These are phyloP conservation scores for Enteromius trimaculatus DNA, from an alignment of 2,797 vertebrate species.

Conservation along the genomic window DNA sequence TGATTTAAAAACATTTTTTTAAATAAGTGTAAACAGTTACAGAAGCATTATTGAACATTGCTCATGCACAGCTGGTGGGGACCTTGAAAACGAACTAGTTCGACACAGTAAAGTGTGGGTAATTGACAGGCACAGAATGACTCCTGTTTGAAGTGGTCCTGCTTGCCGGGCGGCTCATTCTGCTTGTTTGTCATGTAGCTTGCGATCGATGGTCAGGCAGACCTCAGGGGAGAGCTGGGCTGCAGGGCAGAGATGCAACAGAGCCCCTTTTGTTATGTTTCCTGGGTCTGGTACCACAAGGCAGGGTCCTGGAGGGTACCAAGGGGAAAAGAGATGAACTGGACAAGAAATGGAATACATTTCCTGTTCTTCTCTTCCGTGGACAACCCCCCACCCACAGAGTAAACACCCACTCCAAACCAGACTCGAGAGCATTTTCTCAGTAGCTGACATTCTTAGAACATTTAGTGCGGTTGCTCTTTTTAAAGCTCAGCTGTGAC, in stretches of 20 bases:
- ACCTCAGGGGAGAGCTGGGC: slow-evolving; percentile 65
- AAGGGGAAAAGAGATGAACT: slow-evolving; percentile 62
- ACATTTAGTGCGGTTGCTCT: not conserved
- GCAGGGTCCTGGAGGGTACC: slow-evolving; percentile 60
- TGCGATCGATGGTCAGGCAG: slow-evolving; percentile 73
- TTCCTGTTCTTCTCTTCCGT: slow-evolving; percentile 53
- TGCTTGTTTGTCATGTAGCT: slow-evolving; percentile 71
- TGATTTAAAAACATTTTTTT: not conserved
- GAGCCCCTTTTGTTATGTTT: slow-evolving; percentile 71
- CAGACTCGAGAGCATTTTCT: slow-evolving; percentile 13
- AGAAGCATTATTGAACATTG: slow-evolving; percentile 47
- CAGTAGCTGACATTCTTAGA: not conserved
- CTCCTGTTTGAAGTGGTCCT: slow-evolving; percentile 65
- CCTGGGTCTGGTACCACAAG: slow-evolving; percentile 67
- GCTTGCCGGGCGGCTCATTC: slow-evolving; percentile 59
- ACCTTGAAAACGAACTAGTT: slow-evolving; percentile 39
- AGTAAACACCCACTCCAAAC: slow-evolving; percentile 22
- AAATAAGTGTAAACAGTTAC: slow-evolving; percentile 35
- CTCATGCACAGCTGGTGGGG: slow-evolving; percentile 34
- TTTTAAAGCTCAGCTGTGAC: not conserved
- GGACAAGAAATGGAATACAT: slow-evolving; percentile 70
- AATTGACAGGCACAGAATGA: slow-evolving; percentile 73
- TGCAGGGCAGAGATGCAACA: slow-evolving; percentile 69
- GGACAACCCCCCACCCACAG: not conserved
- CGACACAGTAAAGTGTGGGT: slow-evolving; percentile 60